A percentile compares a stretch with the other conserved stretches of the same genome.
Conservation (phyloP, 2,797 vertebrate genomes). For the Falco columbarius region DNA sequence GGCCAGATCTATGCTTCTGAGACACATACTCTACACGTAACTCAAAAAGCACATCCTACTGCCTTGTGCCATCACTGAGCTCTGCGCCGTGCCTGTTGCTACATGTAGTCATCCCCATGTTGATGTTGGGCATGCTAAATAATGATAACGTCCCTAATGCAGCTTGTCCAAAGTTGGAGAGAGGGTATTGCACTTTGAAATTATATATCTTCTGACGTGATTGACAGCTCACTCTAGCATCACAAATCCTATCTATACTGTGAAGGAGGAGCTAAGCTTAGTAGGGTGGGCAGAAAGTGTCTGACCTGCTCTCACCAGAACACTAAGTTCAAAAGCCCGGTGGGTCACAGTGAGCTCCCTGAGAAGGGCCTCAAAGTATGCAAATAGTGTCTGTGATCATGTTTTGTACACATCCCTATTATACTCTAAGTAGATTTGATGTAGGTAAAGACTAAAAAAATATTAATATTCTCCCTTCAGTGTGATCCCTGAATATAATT, state of each 20-base stretch:
- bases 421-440: neutral
- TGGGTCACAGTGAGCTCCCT: neutral
- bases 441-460: neutral
- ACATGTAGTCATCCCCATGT: accelerated
- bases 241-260: neutral
- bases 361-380: neutral
- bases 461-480: neutral
- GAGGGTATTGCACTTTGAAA: neutral
- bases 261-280: neutral
- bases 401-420: neutral
- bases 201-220: neutral
- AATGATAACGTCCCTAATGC: neutral
- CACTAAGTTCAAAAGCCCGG: neutral
- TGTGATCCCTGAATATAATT: neutral
- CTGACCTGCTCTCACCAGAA: neutral
- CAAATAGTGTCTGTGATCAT: neutral
- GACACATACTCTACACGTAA: neutral
- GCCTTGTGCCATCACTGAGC: accelerated
- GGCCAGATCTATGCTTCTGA: neutral
- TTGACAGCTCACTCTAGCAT: neutral
- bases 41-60: neutral
- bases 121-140: neutral
- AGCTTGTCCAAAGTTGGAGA: neutral
- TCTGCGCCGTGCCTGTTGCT: neutral
- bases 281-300: neutral